phyloP scores from a whole-genome alignment of 2,797 vertebrate genomes.

The Myiotriccus ornatus region DNA sequence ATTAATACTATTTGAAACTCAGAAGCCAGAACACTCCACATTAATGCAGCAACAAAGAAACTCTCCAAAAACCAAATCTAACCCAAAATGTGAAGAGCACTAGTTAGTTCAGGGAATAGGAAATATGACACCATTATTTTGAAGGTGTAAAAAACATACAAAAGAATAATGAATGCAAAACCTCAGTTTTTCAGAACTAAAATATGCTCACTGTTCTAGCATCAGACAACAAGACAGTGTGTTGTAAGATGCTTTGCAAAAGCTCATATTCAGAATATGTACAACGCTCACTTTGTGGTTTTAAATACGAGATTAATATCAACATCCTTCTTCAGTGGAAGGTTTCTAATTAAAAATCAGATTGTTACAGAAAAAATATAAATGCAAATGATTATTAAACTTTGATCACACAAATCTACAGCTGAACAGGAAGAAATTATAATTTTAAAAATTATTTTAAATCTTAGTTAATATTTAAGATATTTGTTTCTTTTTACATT shows the following conservation, averaged over 20 bases:
- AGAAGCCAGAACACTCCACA: not conserved
- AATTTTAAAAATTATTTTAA: not conserved
- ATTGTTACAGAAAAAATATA: not conserved
- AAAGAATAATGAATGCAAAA: constrained; percentile 5
- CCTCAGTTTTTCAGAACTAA: not conserved
- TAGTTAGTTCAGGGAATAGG: not conserved
- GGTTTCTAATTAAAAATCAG: not conserved
- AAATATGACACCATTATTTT: constrained; percentile 1
- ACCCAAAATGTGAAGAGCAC: not conserved
- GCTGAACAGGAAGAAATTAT: not conserved
- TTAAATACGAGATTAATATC: not conserved
- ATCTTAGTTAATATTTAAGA: not conserved
- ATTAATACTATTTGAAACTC: not conserved
- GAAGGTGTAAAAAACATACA: not conserved
- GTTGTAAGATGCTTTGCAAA: not conserved
- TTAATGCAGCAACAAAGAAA: not conserved
- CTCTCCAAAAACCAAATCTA: not conserved
- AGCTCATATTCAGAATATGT: not conserved
- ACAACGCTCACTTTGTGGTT: not conserved
- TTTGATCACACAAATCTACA: not conserved
- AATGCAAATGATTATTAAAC: not conserved
- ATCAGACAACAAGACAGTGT: not conserved
- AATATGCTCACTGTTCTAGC: not conserved
- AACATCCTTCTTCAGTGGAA: not conserved
- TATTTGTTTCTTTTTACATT: not conserved